A percentile compares a stretch with the other conserved stretches of the same genome.
These are phyloP conservation scores for Notothenia coriiceps DNA, from an alignment of 2,113 vertebrate species.

Conservation along the genomic window DNA sequence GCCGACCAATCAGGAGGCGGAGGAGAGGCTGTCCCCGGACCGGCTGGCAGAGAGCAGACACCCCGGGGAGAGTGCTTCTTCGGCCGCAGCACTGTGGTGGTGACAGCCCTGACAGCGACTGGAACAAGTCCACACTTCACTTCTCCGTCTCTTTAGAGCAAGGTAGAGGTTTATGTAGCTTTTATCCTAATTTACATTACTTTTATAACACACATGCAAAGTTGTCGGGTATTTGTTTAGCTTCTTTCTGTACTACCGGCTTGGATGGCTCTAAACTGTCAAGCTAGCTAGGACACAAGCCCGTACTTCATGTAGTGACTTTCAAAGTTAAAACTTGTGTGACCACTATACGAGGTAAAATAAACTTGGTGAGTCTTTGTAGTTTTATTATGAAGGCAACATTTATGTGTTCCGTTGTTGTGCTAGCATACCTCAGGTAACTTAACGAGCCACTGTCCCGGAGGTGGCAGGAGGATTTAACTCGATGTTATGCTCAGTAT, in stretches of 20 bases:
- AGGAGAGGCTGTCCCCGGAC: slow-evolving; percentile 66
- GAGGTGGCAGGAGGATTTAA: slow-evolving; percentile 51
- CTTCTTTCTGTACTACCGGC: not conserved
- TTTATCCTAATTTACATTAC: not conserved
- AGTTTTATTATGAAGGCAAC: slow-evolving; percentile 42
- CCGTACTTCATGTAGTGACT: not conserved
- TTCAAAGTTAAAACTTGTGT: slow-evolving; percentile 32
- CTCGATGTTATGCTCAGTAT: slow-evolving; percentile 14
- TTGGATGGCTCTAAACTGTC: slow-evolving; percentile 12
- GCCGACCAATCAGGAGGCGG: slow-evolving; percentile 74
- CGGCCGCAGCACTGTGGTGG: slow-evolving; percentile 42
- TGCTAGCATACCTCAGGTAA: accelerated
- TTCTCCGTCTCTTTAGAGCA: slow-evolving; percentile 22
- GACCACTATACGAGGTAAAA: accelerated
- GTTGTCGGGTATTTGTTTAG: slow-evolving; percentile 15
- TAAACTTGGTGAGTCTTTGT: accelerated
- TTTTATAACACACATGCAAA: slow-evolving; percentile 19
- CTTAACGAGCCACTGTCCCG: slow-evolving; percentile 12
- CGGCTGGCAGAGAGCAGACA: slow-evolving; percentile 52
- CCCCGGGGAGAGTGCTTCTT: slow-evolving; percentile 31
- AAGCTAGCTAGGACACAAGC: not conserved
- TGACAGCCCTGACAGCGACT: slow-evolving; percentile 45
- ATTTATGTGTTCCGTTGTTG: not conserved
- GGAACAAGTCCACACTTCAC: slow-evolving; percentile 32
- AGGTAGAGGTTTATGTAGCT: slow-evolving; percentile 51